Conservation (phyloP, 2,113 vertebrate genomes). For the Corythornis cristatus region DNA sequence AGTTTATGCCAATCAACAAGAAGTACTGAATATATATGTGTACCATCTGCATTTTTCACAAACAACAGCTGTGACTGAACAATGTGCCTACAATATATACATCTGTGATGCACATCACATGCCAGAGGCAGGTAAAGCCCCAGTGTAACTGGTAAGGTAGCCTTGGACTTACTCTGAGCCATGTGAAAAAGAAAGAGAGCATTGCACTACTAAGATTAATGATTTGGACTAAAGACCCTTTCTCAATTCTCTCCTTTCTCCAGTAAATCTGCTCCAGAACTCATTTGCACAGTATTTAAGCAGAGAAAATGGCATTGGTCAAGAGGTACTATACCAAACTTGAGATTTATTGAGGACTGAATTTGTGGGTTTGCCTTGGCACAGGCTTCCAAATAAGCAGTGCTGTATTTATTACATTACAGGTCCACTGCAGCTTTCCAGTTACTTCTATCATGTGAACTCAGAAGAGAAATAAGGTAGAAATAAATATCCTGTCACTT, state of each 20-base stretch:
- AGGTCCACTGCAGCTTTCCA: background rate
- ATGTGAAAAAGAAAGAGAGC: background rate
- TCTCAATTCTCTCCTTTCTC: background rate
- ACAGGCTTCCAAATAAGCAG: slow-evolving; percentile 22
- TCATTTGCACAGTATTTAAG: slow-evolving; percentile 38
- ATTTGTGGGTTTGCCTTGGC: slow-evolving; percentile 39
- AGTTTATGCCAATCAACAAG: background rate
- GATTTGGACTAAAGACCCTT: background rate
- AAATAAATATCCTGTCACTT: slow-evolving; percentile 44
- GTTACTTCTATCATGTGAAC: slow-evolving; percentile 37
- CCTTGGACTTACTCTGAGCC: background rate
- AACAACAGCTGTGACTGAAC: background rate
- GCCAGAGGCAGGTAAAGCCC: background rate
- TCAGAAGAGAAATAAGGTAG: slow-evolving; percentile 43
- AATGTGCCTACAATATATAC: background rate
- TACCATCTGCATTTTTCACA: background rate
- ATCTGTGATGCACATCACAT: background rate
- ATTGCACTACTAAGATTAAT: background rate
- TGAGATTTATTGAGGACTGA: slow-evolving; percentile 43
- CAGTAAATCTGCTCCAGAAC: slow-evolving; percentile 35
- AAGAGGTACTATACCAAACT: slow-evolving; percentile 9
- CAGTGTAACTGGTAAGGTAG: background rate
- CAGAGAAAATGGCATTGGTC: background rate
- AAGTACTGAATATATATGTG: background rate
- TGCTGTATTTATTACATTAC: slow-evolving; percentile 33